phyloP scores from a whole-genome alignment of 2,888 invertebrate genomes.

The Coecobrya sp. region DNA sequence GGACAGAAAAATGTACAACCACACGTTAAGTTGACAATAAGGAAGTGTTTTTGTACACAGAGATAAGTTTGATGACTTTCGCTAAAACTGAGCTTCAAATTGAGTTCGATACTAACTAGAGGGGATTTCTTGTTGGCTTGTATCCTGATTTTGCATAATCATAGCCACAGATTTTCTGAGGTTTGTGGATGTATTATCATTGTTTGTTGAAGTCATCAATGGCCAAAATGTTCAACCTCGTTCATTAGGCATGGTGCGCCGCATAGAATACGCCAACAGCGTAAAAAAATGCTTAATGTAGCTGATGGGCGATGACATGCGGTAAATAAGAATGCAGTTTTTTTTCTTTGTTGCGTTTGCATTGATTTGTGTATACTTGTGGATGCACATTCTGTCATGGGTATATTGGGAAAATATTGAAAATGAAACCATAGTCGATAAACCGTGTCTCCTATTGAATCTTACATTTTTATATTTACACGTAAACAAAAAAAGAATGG shows the following conservation, averaged over 20 bases:
- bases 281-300: constrained; percentile 45
- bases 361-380: background rate
- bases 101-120: constrained; percentile 41
- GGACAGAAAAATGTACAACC: background rate
- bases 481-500: constrained; percentile 36
- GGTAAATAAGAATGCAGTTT: constrained; percentile 41
- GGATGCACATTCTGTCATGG: constrained; percentile 1
- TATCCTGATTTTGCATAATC: constrained; percentile 39
- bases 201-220: background rate
- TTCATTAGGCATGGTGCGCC: constrained; percentile 15
- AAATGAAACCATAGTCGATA: constrained; percentile 13
- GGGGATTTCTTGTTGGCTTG: constrained; percentile 42
- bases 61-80: constrained; percentile 32
- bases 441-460: constrained; percentile 14
- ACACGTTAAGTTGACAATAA: constrained; percentile 13
- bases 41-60: constrained; percentile 16
- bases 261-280: constrained; percentile 26
- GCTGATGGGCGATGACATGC: constrained; percentile 59
- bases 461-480: constrained; percentile 13
- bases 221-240: constrained; percentile 39
- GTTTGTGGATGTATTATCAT: background rate
- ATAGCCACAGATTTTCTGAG: background rate
- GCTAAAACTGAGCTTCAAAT: constrained; percentile 42
- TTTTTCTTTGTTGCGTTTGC: background rate
- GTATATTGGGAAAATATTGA: background rate